Evolutionary conservation across 2,113 vertebrate genomes (phyloP), one percentile per base, ranked within the genome.

Genomic region (Mionectes macconnelli): DNA sequence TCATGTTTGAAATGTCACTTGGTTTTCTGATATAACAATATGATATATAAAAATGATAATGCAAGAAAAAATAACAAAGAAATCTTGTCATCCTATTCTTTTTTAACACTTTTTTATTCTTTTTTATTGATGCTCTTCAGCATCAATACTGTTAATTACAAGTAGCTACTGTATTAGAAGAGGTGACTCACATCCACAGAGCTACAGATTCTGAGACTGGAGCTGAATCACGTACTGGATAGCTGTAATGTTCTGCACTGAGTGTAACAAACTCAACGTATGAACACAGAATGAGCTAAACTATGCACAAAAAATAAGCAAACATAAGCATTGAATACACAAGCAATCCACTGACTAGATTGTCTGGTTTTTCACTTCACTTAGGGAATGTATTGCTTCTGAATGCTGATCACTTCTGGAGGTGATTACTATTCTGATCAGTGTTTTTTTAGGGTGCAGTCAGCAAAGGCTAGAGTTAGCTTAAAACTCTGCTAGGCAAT

Each of bases 401-500:
- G 83, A 77, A 94, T 92, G 63, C 27, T 96, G 90, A 91, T 68
- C 9, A 64, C 33, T 92, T 81, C 11, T 24, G 5, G 55, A 89
- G 21, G 40, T 69, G 60, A 93, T 93, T 94, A 57, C 40, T 89
- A 87, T 93, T 94, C 85, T 70, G 55, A 94, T 72, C 67, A 80
- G 55, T 69, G 9, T 1, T 57, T 90, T 93, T 93, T 90, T 57
- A 89, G 84, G 68, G 53, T 70, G 80, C 7, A 89, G 70, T 11
- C 40, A 92, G 31, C 21, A 70, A 72, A 75, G 22, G 18, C 15
- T 40, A 27, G n/a, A 81, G 55, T 76, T 75, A 55, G 81, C 39
- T 86, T 84, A 76, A 86, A 94, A 95, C 66, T 93, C 93, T 90
- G 94, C 81, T 96, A 97, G 96, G 88, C 94, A 98, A 95, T 96